Evolutionary conservation across 1,140 invertebrate species (phyloP), one percentile per base, ranked within the genome.

Genomic region (Drosophila nigromelanica): DNA sequence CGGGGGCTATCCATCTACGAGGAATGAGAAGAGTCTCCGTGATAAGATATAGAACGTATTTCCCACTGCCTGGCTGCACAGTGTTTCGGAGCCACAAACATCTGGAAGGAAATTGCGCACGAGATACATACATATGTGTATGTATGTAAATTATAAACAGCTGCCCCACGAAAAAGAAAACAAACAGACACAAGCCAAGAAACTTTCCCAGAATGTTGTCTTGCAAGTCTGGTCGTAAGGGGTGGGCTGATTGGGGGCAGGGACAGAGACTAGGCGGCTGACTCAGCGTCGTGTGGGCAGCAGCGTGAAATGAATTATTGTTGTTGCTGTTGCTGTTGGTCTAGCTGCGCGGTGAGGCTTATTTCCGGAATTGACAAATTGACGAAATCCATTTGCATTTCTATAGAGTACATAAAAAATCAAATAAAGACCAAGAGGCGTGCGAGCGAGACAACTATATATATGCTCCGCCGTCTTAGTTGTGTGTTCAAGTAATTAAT

Each of bases 351-450:
- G 72, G 4, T 51, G 64, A 77, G 56, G 62, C 74, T 77, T 80
- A 60, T 73, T 80, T 76, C 77, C 77, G 77, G 77, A 77, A 76
- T 73, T 63, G 73, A 76, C 76, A 73, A 77, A 77, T 80, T 80
- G 59, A 73, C 54, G 61, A 80, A 77, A 77, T 69, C 33, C 51
- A 77, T 80, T 80, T 70, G 69, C 69, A 80, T 73, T 76, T 76
- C 39, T 30, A 52, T 24, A 10, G 43, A 51, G 11, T 27, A 50
- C 15, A 42, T 18, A 39, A 21, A 21, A 30, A 54, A 39, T 8
- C 11, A 45, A 54, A 33, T 35, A 21, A 43, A 45, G 39, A 55
- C 33, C 40, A 30, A 18, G 52, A 54, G 14, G 35, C 10, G 58
- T 48, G 45, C 24, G 42, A 76, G 70, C 24, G 73, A 58, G 74